Percentiles rank a stretch among this genome's conserved stretches.
These are phyloP conservation scores for Drosophila buzzatii DNA, from an alignment of 2,888 invertebrate genomes.

Conservation along the genomic window DNA sequence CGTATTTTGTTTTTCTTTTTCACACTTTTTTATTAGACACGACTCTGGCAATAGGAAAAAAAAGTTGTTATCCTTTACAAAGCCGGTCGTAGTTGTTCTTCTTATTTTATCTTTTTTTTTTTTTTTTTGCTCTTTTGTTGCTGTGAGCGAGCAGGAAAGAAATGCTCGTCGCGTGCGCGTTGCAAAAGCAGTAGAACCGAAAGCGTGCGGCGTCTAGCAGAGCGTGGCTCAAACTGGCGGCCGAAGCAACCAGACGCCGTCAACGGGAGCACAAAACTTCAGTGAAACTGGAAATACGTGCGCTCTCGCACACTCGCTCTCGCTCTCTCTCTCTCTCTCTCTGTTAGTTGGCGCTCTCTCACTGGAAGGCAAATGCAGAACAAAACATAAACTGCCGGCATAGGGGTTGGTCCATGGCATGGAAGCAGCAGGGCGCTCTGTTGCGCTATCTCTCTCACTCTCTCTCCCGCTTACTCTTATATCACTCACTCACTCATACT, in stretches of 20 bases:
- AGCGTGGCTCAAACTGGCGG: conserved; percentile 80
- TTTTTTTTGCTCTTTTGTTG: conserved; percentile 18
- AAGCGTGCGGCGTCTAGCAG: conserved; percentile 73
- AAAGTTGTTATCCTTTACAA: conserved; percentile 42
- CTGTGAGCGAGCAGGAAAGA: conserved; percentile 37
- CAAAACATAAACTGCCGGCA: conserved; percentile 47
- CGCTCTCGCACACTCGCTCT: conserved; percentile 16
- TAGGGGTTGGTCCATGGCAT: conserved; percentile 54
- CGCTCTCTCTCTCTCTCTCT: conserved; percentile 21
- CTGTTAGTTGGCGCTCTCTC: conserved; percentile 36
- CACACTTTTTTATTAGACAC: conserved; percentile 29
- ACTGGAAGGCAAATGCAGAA: conserved; percentile 49
- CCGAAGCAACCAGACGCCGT: conserved; percentile 51
- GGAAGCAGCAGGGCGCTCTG: conserved; percentile 36
- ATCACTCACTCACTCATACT: conserved; percentile 6
- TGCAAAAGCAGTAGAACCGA: conserved; percentile 49
- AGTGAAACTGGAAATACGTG: conserved; percentile 41
- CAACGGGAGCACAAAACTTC: conserved; percentile 29
- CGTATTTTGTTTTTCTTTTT: conserved; percentile 1
- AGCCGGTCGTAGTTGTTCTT: conserved; percentile 42
- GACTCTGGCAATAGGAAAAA: conserved; percentile 37
- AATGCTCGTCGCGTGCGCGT: conserved; percentile 59
- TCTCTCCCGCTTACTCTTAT: background rate
- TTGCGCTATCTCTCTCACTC: conserved; percentile 1
- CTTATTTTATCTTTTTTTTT: conserved; percentile 1